Percentiles rank a stretch among this genome's conserved stretches.
phyloP scores from a whole-genome alignment of 2,797 vertebrate genomes.

The Cynopterus sphinx region DNA sequence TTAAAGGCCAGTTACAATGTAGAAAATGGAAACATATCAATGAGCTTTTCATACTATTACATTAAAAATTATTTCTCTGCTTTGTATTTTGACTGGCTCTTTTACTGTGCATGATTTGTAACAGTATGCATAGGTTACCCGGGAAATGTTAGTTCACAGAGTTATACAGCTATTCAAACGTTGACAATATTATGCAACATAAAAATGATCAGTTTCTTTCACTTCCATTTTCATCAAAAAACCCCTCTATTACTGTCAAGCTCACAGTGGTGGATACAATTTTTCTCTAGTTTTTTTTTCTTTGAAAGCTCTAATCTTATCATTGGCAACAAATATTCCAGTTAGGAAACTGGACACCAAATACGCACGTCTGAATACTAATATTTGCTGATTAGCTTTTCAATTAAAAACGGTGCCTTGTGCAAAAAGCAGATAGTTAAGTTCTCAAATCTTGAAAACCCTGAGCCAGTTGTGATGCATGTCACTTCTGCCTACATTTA shows the following conservation, averaged over 20 bases:
- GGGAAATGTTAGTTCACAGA: neutral
- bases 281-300: neutral
- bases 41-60: neutral
- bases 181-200: neutral
- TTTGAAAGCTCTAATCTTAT: slow-evolving; percentile 19
- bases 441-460: neutral
- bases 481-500: neutral
- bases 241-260: neutral
- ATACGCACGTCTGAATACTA: neutral
- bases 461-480: neutral
- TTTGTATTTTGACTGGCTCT: neutral
- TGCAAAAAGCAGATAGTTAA: neutral
- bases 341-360: neutral
- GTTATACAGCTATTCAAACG: neutral
- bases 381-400: neutral
- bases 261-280: neutral
- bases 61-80: neutral
- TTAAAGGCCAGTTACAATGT: neutral
- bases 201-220: neutral
- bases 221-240: neutral
- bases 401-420: neutral
- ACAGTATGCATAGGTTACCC: neutral
- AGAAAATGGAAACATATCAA: neutral
- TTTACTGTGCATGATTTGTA: neutral
- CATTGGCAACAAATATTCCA: neutral